Base-by-base conservation (phyloP, 2,797 vertebrate species). In the Miichthys miiuy region DNA sequence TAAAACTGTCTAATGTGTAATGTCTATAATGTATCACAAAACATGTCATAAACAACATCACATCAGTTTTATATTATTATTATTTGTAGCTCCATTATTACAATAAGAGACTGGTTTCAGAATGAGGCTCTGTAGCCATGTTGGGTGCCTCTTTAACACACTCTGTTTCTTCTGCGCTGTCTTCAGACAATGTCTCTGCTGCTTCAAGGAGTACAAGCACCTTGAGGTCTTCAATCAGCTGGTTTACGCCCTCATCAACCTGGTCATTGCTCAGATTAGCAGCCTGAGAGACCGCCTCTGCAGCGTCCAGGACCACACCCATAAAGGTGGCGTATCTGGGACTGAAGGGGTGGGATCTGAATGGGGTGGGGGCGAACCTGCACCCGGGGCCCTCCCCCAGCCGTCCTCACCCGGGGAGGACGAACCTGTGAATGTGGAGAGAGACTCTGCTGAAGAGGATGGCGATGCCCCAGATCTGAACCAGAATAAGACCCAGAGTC, bases 141-240 rank as follows among this genome's bases (percentile, higher is more conserved):
- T 27, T 18, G 5, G 11, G 10, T 48, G 6, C 42, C 21, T 60
- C 14, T 50, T 16, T 75, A 66, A 69, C 47, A 1, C 55, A 11
- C 46, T 20, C 30, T 42, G 18, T 47, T 18, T 60, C 9, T 5
- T n/a, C 52, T 70, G n/a, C 18, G 9, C 16, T 64, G n/a, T 80
- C 30, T 93, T 0, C 91, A 99, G 98, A 89, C 98, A 99, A 92
- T 99, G 98, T 97, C 96, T 99, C 50, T 99, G 98, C 96, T 99
- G 98, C 96, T 99, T 99, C 96, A 99, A 99, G 95, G 98, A 99
- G 93, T 99, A 99, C 95, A 99, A 99, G 91, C 98, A 99, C 93
- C 94, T 99, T 94, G 98, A 99, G 94, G 97, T 99, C 90, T 99
- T 99, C 92, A 99, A 98, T 93, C 98, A 99, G 96, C 96, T 99